A percentile compares a stretch with the other conserved stretches of the same genome.
Conservation (phyloP, 2,888 invertebrate genomes). For the Thumatha senex region DNA sequence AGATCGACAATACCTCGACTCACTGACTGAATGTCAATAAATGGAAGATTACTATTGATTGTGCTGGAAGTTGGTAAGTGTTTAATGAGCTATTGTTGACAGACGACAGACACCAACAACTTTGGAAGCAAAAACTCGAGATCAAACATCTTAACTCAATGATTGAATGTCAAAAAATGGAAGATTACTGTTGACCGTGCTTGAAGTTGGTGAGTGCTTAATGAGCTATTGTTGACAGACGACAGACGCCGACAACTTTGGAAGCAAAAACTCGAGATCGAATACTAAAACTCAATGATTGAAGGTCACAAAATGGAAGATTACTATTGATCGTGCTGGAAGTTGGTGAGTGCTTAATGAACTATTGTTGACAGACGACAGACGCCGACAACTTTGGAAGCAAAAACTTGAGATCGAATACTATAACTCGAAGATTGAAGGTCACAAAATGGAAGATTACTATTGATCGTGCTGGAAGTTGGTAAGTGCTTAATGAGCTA, state of each 20-base stretch:
- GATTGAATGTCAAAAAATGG: too few species aligned
- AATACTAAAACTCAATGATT: too few species aligned
- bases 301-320: too few species aligned
- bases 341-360: neutral
- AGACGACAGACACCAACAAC: neutral
- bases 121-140: neutral
- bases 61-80: neutral
- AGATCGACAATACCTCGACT: too few species aligned
- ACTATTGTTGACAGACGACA: slow-evolving; percentile 1
- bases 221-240: slow-evolving; percentile 4
- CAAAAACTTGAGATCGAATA: too few species aligned
- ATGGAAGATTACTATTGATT: too few species aligned
- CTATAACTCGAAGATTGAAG: too few species aligned
- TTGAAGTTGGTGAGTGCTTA: slow-evolving; percentile 1
- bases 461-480: neutral
- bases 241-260: neutral
- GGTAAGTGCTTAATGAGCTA: slow-evolving; percentile 1
- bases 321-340: too few species aligned
- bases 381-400: neutral
- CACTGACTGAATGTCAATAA: too few species aligned
- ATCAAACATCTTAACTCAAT: too few species aligned
- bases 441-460: too few species aligned
- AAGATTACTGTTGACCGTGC: too few species aligned
- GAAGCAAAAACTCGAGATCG: neutral
- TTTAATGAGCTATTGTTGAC: slow-evolving; percentile 3